These are phyloP conservation scores for Phenganax marumi DNA, from an alignment of 92 coral and sea anemone species.

Conservation along the genomic window DNA sequence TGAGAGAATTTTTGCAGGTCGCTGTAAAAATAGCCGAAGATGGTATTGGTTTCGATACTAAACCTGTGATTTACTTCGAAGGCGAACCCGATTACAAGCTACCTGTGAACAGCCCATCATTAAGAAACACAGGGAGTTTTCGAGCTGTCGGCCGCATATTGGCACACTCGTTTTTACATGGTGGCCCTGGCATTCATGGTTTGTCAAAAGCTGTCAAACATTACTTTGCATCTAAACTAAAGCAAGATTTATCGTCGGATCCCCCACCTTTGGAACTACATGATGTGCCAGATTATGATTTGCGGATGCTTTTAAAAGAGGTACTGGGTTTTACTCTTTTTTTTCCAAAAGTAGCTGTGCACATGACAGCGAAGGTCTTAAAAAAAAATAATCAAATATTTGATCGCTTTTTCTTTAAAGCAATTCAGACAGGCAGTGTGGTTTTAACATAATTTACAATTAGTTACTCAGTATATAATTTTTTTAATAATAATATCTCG, in stretches of 20 bases:
- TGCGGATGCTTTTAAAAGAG: constrained; percentile 46
- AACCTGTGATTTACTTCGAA: constrained; percentile 6
- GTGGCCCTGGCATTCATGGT: constrained; percentile 56
- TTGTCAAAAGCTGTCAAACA: constrained; percentile 54
- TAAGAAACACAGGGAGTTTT: constrained; percentile 10
- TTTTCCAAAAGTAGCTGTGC: too few species aligned
- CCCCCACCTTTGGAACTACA: constrained; percentile 52
- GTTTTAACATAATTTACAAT: too few species aligned
- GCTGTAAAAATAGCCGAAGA: not conserved
- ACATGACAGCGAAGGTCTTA: too few species aligned
- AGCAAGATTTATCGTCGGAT: not conserved
- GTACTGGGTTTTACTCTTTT: not conserved
- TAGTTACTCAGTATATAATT: too few species aligned
- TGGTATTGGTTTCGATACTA: not conserved
- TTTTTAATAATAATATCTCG: too few species aligned
- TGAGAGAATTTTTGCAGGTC: constrained; percentile 10
- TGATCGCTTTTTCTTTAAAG: too few species aligned
- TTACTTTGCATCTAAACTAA: constrained; percentile 32
- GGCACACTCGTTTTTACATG: constrained; percentile 64
- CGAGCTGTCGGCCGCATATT: constrained; percentile 56
- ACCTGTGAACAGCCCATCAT: constrained; percentile 16
- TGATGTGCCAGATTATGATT: constrained; percentile 53
- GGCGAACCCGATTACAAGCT: constrained; percentile 17
- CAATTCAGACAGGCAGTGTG: too few species aligned
- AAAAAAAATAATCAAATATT: too few species aligned